Conservation (phyloP, 2,888 invertebrate genomes). For the Dyspetes luteomarginatus region DNA sequence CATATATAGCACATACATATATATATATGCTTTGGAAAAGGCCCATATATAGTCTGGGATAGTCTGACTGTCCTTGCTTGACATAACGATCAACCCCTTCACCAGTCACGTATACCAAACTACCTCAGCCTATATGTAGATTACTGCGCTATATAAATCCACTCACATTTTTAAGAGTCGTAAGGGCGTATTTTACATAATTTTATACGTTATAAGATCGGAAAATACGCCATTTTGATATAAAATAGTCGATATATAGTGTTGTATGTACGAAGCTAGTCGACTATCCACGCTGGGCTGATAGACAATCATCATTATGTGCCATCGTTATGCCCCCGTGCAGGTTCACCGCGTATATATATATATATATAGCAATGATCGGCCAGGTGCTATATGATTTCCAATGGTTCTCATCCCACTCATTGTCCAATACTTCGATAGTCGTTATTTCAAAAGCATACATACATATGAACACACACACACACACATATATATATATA, state of each 20-base stretch:
- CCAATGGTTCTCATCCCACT: constrained; percentile 59
- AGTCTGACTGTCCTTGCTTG: constrained; percentile 27
- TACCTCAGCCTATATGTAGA: not conserved
- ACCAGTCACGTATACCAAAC: constrained; percentile 56
- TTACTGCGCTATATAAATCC: not conserved
- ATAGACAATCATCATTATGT: constrained; percentile 75
- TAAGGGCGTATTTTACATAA: not conserved
- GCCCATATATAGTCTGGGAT: constrained; percentile 1
- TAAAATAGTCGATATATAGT: not conserved
- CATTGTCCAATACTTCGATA: constrained; percentile 56
- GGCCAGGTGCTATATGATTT: constrained; percentile 67
- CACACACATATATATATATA: not conserved
- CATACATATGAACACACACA: not conserved
- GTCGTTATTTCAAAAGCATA: constrained; percentile 64
- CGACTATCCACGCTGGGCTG: constrained; percentile 66
- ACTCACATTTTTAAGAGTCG: not conserved
- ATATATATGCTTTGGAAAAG: constrained; percentile 1
- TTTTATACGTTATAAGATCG: not conserved
- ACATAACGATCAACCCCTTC: constrained; percentile 26
- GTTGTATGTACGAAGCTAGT: constrained; percentile 15
- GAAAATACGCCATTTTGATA: not conserved
- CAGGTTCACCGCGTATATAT: constrained; percentile 19
- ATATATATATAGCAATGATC: constrained; percentile 12
- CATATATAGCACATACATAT: not conserved
- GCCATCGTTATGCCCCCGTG: constrained; percentile 72